Base-by-base conservation (phyloP, 2,113 vertebrate species). In the Neolamprologus modestus region DNA sequence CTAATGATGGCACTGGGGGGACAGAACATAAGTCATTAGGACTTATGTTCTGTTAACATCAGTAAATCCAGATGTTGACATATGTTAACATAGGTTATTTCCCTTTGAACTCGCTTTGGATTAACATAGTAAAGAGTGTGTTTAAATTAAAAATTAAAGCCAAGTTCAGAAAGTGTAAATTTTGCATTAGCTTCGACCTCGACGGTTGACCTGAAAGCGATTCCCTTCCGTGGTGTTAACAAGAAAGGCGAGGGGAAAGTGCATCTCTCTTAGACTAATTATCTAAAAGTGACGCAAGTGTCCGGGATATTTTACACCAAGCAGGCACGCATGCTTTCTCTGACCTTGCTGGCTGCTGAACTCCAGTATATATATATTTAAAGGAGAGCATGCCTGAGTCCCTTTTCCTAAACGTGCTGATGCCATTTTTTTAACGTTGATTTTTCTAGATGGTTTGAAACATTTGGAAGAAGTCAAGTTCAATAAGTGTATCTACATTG, bases 401-500 rank as follows among this genome's bases (percentile, higher is more conserved):
- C 14, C 7, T 26, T 33, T 82, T 14, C 7, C 3, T 33, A 16
- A n/a, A 28, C 2, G 1, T 5, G 19, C 5, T 4, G 45, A 78
- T 78, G 45, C 26, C 45, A 28, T 17, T 66, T 17, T 26, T 61
- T 19, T 33, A 47, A 47, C 1, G 33, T 68, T 35, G 61, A 2
- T 82, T 16, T 21, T 87, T 85, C n/a, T 84, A 99, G 99, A 98
- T n/a, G 97, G 97, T 42, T 95, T 99, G 35, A 90, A 98, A 57
- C 91, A 98, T 3, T 85, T 99, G 19, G 96, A 97, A n/a, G 98
- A 98, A 91, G 97, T 99, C 79, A 98, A 91, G 85, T 90, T 99
- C 12, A 96, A 94, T 87, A 98, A 97, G 92, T 98, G 98, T 87
- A 97, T 98, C 53, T 99, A 99, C 93, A 97, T 99, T 0, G 97